Conservation (phyloP, 2,113 vertebrate species). For the Mesoclemmys tuberculata region DNA sequence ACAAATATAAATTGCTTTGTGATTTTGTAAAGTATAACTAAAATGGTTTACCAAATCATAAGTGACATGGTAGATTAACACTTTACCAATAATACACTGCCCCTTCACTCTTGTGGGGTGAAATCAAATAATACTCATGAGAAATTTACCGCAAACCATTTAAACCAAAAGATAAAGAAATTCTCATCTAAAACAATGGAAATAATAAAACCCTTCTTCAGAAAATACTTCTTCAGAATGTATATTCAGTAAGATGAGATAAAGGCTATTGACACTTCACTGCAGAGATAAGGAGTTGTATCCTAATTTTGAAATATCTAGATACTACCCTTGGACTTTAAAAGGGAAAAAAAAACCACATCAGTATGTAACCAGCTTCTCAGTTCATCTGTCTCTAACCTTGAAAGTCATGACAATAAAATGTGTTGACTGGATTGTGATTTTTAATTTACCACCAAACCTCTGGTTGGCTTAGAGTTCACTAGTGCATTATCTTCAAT, state of each 20-base stretch:
- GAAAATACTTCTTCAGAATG: neutral
- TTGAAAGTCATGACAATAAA: conserved; percentile 21
- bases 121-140: neutral
- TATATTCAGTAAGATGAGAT: neutral
- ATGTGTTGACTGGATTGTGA: neutral
- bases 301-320: neutral
- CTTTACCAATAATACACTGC: fast-evolving
- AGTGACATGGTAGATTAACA: neutral
- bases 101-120: neutral
- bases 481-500: conserved; percentile 5
- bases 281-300: neutral
- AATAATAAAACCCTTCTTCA: neutral
- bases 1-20: neutral
- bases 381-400: conserved; percentile 8
- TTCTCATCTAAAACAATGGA: neutral
- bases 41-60: neutral
- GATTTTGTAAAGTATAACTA: neutral
- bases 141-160: neutral
- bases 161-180: neutral
- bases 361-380: neutral
- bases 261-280: neutral
- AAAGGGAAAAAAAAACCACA: neutral
- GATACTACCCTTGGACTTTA: neutral
- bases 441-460: neutral
- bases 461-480: neutral